Evolutionary conservation across 2,888 invertebrate genomes (phyloP).

Genomic region (Sinohyriopsis cumingii): DNA sequence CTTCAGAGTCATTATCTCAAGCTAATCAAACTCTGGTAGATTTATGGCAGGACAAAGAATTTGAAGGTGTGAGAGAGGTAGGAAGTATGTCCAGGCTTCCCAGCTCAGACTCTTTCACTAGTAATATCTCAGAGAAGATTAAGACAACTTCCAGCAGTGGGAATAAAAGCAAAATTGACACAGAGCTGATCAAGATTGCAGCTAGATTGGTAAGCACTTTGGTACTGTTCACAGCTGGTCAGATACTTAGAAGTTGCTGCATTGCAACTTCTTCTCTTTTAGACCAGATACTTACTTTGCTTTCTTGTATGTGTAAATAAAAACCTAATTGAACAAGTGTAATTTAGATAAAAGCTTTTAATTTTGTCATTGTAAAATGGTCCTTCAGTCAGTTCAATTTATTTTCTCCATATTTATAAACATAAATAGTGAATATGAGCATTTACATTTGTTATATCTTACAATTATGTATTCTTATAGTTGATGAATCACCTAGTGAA

Average conservation of each 20-base stretch:
- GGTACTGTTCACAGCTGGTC: not conserved
- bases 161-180: constrained; percentile 21
- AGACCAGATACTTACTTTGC: no score
- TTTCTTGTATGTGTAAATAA: no score
- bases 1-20: constrained; percentile 54
- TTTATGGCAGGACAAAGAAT: constrained; percentile 57
- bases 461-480: constrained; percentile 68
- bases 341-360: no score
- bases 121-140: constrained; percentile 34
- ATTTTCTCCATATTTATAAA: not conserved
- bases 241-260: no score
- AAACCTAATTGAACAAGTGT: no score
- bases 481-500: constrained; percentile 90
- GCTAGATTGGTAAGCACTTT: constrained; percentile 75
- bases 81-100: constrained; percentile 14
- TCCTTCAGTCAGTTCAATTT: not conserved
- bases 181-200: constrained; percentile 72
- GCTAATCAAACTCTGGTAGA: constrained; percentile 57
- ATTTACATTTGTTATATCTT: no score
- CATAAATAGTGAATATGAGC: no score
- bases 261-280: no score
- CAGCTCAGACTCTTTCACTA: constrained; percentile 30
- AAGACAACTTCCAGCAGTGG: constrained; percentile 13
- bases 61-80: constrained; percentile 38
- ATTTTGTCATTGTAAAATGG: not conserved